Percentiles rank a stretch among this genome's conserved stretches.
phyloP scores from a whole-genome alignment of 2,113 vertebrate species.

The Hippolais icterina region DNA sequence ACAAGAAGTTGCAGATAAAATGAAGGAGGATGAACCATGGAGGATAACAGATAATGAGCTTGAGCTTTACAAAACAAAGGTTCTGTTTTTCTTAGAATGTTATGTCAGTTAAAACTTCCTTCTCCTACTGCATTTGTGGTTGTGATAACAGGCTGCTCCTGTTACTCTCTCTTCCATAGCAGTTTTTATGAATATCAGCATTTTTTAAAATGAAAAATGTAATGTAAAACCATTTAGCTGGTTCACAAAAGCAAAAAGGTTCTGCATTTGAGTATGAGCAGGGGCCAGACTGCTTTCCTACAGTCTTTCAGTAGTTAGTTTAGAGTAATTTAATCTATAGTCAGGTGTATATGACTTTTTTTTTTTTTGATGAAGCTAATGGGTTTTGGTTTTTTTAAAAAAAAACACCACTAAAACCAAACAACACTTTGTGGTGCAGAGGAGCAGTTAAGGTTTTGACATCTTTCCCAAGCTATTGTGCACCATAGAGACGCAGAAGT shows the following conservation, averaged over 20 bases:
- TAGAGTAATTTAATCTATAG: neutral
- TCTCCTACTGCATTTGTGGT: neutral
- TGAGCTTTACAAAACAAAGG: conserved; percentile 96
- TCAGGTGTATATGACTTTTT: neutral
- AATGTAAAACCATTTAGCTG: neutral
- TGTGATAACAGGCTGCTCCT: neutral
- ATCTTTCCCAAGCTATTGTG: neutral
- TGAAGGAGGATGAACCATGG: conserved; percentile 97
- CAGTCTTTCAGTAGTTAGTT: neutral
- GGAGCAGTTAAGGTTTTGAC: neutral
- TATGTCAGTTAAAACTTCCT: neutral
- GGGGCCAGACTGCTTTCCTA: neutral
- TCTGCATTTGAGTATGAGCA: neutral
- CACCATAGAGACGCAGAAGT: neutral
- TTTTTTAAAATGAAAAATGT: neutral
- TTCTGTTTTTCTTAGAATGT: conserved; percentile 25
- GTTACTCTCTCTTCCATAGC: neutral
- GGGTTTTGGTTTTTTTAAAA: neutral
- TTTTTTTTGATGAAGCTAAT: neutral
- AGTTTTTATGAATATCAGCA: neutral
- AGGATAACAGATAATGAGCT: conserved; percentile 96
- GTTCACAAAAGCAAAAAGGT: neutral
- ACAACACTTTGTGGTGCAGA: neutral
- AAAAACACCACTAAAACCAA: neutral
- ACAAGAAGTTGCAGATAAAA: conserved; percentile 90